Percentiles rank a stretch among this genome's conserved stretches.
These are phyloP conservation scores for Diprion similis DNA, from an alignment of 1,140 invertebrate genomes.

Conservation along the genomic window DNA sequence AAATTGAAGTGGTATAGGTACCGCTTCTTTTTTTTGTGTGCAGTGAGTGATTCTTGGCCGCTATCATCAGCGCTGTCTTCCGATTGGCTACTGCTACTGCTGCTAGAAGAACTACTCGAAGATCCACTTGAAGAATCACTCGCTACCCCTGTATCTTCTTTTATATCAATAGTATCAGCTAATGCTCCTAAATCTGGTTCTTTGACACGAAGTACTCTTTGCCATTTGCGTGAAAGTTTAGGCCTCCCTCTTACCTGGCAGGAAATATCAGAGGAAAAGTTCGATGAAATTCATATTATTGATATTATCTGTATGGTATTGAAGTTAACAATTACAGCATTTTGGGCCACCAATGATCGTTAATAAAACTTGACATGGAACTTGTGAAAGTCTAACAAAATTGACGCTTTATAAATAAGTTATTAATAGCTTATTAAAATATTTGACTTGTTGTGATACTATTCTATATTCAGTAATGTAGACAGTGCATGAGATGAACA, in stretches of 20 bases:
- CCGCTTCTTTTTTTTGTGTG: conserved; percentile 86
- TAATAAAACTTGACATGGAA: too few relatives aligned
- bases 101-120: conserved; percentile 81
- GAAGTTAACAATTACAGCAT: too few relatives aligned
- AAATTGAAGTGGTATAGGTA: conserved; percentile 22
- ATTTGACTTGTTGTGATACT: too few relatives aligned
- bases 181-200: conserved; percentile 84
- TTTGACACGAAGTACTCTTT: conserved; percentile 67
- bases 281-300: too few relatives aligned
- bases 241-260: conserved; percentile 80
- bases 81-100: conserved; percentile 65
- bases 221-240: conserved; percentile 82
- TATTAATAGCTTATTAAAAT: too few relatives aligned
- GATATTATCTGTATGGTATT: too few relatives aligned
- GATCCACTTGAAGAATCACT: conserved; percentile 94
- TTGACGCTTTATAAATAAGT: too few relatives aligned
- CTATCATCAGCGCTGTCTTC: conserved; percentile 77
- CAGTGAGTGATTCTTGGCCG: conserved; percentile 86
- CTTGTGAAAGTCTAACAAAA: too few relatives aligned
- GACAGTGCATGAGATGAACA: too few relatives aligned
- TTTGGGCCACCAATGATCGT: too few relatives aligned
- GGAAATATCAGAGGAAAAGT: too few relatives aligned
- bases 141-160: conserved; percentile 86
- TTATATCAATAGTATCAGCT: conserved; percentile 87
- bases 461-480: too few relatives aligned